Evolutionary conservation across 2,113 vertebrate species (phyloP).

Genomic region (Dipodomys stephensi): DNA sequence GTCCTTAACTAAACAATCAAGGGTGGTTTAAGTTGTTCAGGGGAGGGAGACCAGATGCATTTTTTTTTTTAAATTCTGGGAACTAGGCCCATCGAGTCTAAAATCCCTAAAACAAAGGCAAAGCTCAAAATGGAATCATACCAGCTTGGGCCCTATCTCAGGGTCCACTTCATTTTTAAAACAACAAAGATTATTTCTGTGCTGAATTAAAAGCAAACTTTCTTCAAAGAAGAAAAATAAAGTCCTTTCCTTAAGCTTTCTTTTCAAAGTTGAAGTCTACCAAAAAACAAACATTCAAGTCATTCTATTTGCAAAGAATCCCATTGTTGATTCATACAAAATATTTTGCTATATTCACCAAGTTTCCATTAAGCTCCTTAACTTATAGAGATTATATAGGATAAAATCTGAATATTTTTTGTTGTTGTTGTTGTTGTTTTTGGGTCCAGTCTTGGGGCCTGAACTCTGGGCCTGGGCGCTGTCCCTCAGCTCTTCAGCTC

Average conservation of each 20-base stretch:
- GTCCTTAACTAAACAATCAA: too few species aligned
- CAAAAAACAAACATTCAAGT: constrained; percentile 29
- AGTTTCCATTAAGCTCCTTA: constrained; percentile 28
- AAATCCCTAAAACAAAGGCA: too few species aligned
- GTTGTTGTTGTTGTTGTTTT: too few species aligned
- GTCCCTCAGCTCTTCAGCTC: too few species aligned
- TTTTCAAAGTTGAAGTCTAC: constrained; percentile 37
- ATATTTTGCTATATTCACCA: neutral
- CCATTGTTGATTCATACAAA: constrained; percentile 22
- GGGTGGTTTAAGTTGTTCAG: too few species aligned
- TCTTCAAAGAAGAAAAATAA: constrained; percentile 10
- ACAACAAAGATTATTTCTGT: constrained; percentile 43
- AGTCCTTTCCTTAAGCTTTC: neutral
- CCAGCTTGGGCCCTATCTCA: too few species aligned
- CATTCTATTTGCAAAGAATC: constrained; percentile 1
- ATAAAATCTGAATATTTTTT: constrained; percentile 33
- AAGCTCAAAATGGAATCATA: too few species aligned
- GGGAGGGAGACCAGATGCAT: too few species aligned
- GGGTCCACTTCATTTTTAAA: neutral
- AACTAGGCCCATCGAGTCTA: too few species aligned
- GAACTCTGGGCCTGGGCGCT: too few species aligned
- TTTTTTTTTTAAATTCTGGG: too few species aligned
- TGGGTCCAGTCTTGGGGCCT: too few species aligned
- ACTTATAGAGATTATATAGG: neutral
- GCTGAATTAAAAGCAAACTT: constrained; percentile 35